Conservation (phyloP, 2,797 vertebrate species). For the Anisognathus igniventris region DNA sequence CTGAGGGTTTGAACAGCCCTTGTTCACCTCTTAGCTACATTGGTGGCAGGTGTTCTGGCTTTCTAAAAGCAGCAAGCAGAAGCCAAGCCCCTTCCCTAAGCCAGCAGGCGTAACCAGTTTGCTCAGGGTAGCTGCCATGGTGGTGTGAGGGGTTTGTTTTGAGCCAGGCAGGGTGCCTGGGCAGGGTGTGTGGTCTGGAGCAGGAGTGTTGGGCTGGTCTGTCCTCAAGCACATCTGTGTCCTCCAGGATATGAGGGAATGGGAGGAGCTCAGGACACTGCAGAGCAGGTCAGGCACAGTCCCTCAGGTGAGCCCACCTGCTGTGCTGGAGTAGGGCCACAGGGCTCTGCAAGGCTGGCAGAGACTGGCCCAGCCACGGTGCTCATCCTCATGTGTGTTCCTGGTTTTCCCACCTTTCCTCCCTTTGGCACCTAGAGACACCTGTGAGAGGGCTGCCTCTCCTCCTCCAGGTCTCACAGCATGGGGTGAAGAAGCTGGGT, state of each 20-base stretch:
- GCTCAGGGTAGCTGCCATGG: rapidly evolving
- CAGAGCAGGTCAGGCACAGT: background rate
- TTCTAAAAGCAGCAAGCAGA: background rate
- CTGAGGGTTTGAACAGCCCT: background rate
- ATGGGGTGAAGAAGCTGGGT: background rate
- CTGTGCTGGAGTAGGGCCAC: background rate
- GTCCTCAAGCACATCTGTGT: background rate
- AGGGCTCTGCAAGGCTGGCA: background rate
- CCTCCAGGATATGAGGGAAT: background rate
- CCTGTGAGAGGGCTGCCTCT: background rate
- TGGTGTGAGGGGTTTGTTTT: background rate
- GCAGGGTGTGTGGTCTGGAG: rapidly evolving
- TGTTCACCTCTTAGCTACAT: background rate
- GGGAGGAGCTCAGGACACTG: background rate
- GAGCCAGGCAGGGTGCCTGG: background rate
- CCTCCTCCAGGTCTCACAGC: background rate
- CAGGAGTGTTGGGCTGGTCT: rapidly evolving
- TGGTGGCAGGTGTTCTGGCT: background rate
- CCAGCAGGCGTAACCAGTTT: rapidly evolving
- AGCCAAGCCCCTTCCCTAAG: background rate
- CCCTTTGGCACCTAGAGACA: background rate
- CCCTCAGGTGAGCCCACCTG: background rate
- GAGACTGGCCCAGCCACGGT: background rate
- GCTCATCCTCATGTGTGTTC: background rate
- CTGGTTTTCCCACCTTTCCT: background rate